Evolutionary conservation across 2,888 invertebrate species (phyloP), one percentile per base, ranked within the genome.

Genomic region (Margaritifera margaritifera): DNA sequence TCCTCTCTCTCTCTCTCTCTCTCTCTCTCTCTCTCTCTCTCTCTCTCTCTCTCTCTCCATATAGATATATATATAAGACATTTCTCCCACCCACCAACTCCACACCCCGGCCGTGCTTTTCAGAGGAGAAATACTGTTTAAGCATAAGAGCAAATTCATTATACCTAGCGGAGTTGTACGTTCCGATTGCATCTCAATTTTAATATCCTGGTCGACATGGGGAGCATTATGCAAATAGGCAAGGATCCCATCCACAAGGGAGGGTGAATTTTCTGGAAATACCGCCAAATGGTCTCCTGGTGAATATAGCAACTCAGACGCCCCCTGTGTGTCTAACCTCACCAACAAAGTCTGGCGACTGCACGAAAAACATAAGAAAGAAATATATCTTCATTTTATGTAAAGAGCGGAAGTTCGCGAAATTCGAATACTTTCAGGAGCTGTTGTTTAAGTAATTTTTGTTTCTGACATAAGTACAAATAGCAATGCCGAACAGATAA

Each of bases 281-380:
- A 98, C 94, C n/a, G 96, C 97, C 31, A 97, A 93, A 88, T 98
- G 97, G 90, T 97, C 97, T 0, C 97, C 97, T 0, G 97, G 96
- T 73, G 93, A 93, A 84, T 97, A 97, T 27, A 91, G 90, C 20
- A 94, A 90, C 18, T 80, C 80, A 5, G 73, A 71, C 22, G 82
- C 66, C 25, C 79, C 74, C 11, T 69, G 53, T 27, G 89, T 88
- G 24, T 89, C 89, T 18, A 92, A 78, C 62, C 91, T 89, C 42
- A 92, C 84, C 24, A 92, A 86, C 63, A 92, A 84, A 6, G 90
- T 91, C 90, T 81, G 92, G 91, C 85, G 93, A 92, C 81, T 94
- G 93, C 19, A 27, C 19, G 22, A 42, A n/a, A 69, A 31, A 8
- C 0, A 6, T 8, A 42, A 42, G 0, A 42, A 11, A 42, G 11